Evolutionary conservation across 2,888 invertebrate species (phyloP).

Genomic region (Allolobophora icterica): DNA sequence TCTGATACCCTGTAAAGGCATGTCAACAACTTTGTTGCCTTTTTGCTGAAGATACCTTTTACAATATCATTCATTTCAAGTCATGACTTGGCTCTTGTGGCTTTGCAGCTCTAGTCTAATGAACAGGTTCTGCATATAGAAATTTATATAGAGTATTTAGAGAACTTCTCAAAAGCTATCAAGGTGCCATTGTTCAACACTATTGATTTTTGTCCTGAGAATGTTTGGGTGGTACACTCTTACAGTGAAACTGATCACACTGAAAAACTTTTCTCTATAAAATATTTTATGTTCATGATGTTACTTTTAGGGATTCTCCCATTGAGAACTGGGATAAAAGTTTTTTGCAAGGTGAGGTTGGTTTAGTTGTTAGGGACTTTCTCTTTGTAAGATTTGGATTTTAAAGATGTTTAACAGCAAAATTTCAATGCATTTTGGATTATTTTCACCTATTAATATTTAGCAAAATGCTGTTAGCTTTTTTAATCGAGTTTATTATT

Average conservation of each 20-base stretch:
- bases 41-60: background rate
- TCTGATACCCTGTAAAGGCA: too few relatives aligned
- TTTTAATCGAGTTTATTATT: background rate
- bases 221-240: too few relatives aligned
- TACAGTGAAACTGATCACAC: background rate
- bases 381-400: too few relatives aligned
- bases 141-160: too few relatives aligned
- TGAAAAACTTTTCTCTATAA: background rate
- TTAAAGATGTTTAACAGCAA: too few relatives aligned
- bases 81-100: background rate
- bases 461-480: background rate
- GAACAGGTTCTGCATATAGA: background rate
- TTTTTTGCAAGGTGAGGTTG: slow-evolving; percentile 55
- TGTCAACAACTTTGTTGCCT: background rate
- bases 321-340: slow-evolving; percentile 61
- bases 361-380: background rate
- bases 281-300: slow-evolving; percentile 21
- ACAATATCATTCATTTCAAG: background rate
- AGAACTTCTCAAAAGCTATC: too few relatives aligned
- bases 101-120: background rate
- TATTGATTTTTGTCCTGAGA: too few relatives aligned
- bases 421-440: too few relatives aligned
- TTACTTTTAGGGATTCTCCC: slow-evolving; percentile 53
- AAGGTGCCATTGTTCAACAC: too few relatives aligned
- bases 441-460: too few relatives aligned